phyloP scores from a whole-genome alignment of 2,797 vertebrate species.

The Hemitrygon akajei region DNA sequence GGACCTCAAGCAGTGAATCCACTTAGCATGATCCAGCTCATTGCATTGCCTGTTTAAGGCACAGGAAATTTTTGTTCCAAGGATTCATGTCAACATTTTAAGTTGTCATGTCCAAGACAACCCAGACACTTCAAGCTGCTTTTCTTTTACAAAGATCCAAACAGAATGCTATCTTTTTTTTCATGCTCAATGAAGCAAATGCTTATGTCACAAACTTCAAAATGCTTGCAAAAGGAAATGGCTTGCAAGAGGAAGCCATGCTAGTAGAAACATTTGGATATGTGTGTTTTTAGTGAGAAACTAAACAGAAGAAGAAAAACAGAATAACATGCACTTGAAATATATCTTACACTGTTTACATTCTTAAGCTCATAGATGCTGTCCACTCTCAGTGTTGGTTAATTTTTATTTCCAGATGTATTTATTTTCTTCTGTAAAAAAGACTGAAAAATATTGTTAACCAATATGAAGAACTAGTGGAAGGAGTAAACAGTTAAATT shows the following conservation, averaged over 20 bases:
- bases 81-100: neutral
- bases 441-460: neutral
- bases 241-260: neutral
- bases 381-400: neutral
- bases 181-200: neutral
- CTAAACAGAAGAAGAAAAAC: neutral
- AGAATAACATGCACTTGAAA: neutral
- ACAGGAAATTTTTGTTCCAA: neutral
- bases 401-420: neutral
- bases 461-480: neutral
- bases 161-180: neutral
- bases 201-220: neutral
- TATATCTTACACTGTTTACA: slow-evolving; percentile 2
- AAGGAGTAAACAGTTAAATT: neutral
- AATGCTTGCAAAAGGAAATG: slow-evolving; percentile 9
- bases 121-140: neutral
- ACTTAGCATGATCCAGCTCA: no score
- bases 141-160: neutral
- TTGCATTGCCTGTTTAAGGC: no score
- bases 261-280: neutral
- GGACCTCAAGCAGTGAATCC: no score
- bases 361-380: neutral
- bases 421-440: neutral
- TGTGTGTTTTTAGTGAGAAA: slow-evolving; percentile 5
- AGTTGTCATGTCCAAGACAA: neutral